Evolutionary conservation across 2,797 vertebrate species (phyloP).

Genomic region (Malacoraja senta): DNA sequence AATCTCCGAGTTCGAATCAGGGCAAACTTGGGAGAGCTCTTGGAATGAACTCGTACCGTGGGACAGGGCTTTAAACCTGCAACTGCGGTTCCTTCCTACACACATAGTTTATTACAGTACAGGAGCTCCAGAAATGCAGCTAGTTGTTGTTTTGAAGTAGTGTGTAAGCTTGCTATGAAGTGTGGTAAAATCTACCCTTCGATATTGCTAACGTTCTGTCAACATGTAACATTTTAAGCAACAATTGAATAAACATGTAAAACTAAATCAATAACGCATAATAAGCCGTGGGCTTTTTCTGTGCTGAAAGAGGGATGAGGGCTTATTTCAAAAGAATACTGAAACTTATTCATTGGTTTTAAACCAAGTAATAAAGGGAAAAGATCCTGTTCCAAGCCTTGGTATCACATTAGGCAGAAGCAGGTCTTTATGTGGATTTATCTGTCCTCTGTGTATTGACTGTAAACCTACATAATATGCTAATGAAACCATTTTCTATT

Average conservation of each 20-base stretch:
- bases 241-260: background rate
- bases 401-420: slow-evolving; percentile 31
- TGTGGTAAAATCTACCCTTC: background rate
- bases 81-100: too few relatives aligned
- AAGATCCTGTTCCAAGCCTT: slow-evolving; percentile 15
- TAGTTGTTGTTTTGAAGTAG: background rate
- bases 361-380: slow-evolving; percentile 9
- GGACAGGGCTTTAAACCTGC: too few relatives aligned
- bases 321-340: slow-evolving; percentile 25
- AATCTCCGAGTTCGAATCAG: too few relatives aligned
- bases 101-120: too few relatives aligned
- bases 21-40: too few relatives aligned
- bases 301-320: slow-evolving; percentile 20
- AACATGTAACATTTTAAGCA: background rate
- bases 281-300: background rate
- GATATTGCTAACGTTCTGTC: background rate
- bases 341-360: slow-evolving; percentile 32
- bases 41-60: too few relatives aligned
- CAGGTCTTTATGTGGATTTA: slow-evolving; percentile 37
- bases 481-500: slow-evolving; percentile 38
- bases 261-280: slow-evolving; percentile 15
- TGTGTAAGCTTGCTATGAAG: background rate
- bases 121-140: too few relatives aligned
- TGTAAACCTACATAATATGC: slow-evolving; percentile 38
- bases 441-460: slow-evolving; percentile 34